Evolutionary conservation across 2,888 invertebrate species (phyloP).

Genomic region (Platerodrilus igneus): DNA sequence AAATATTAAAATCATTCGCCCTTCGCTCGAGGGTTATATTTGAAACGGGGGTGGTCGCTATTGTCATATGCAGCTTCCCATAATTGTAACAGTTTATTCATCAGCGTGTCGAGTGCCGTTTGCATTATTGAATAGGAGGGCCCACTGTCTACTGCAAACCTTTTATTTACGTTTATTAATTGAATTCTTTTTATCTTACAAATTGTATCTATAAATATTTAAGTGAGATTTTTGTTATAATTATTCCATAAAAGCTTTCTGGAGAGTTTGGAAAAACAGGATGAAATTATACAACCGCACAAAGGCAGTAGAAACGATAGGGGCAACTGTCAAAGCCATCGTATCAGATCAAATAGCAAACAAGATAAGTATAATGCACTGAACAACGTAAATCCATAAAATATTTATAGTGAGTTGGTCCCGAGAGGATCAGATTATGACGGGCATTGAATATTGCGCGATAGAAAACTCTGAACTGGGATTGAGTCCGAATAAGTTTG

Average conservation of each 20-base stretch:
- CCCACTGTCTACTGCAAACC: constrained; percentile 45
- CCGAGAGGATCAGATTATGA: constrained; percentile 48
- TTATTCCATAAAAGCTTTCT: constrained; percentile 15
- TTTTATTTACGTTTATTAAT: constrained; percentile 44
- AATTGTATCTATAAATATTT: too few species aligned
- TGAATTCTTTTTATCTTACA: constrained; percentile 28
- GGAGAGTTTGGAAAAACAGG: constrained; percentile 20
- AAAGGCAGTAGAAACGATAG: constrained; percentile 32
- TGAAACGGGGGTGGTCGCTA: constrained; percentile 30
- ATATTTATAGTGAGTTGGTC: constrained; percentile 46
- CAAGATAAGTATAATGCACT: constrained; percentile 49
- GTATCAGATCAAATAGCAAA: constrained; percentile 47
- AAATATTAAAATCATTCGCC: constrained; percentile 46
- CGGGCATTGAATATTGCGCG: constrained; percentile 31
- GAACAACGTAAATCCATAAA: constrained; percentile 51
- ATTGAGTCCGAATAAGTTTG: too few species aligned
- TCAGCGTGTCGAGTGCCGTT: constrained; percentile 37
- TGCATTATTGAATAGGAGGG: constrained; percentile 46
- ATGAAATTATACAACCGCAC: constrained; percentile 18
- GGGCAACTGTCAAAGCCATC: constrained; percentile 34
- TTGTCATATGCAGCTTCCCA: constrained; percentile 48
- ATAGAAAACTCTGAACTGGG: too few species aligned
- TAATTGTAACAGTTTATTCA: constrained; percentile 48
- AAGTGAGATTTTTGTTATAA: not conserved
- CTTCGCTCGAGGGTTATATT: constrained; percentile 23